These are phyloP conservation scores for Eurytoma californica DNA, from an alignment of 2,888 invertebrate species.

Conservation along the genomic window DNA sequence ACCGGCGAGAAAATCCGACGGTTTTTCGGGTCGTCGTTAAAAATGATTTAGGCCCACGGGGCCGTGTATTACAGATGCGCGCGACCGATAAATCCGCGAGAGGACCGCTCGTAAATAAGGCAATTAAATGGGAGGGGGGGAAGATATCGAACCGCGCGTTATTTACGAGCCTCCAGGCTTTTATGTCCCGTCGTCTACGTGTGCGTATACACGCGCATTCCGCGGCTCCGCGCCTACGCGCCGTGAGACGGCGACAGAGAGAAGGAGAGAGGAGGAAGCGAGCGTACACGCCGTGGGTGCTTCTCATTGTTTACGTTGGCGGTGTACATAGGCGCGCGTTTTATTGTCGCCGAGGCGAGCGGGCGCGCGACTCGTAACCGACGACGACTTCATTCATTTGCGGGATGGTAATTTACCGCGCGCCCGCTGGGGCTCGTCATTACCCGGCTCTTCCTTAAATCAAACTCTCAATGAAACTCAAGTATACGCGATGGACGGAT, in stretches of 20 bases:
- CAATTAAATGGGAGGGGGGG: constrained; percentile 49
- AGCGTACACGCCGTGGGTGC: constrained; percentile 9
- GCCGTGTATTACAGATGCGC: constrained; percentile 37
- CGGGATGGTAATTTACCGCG: constrained; percentile 18
- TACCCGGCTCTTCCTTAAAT: no score
- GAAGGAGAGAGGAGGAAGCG: not conserved
- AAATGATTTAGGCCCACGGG: constrained; percentile 49
- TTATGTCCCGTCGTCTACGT: constrained; percentile 26
- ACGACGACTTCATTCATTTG: constrained; percentile 47
- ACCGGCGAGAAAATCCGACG: constrained; percentile 51
- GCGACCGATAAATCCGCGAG: constrained; percentile 51
- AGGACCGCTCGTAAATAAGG: constrained; percentile 53
- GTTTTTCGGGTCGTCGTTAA: constrained; percentile 53
- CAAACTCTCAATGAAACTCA: no score
- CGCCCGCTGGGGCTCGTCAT: no score
- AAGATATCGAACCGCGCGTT: constrained; percentile 48
- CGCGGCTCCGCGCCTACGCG: constrained; percentile 12
- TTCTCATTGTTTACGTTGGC: constrained; percentile 51
- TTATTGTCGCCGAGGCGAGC: constrained; percentile 14
- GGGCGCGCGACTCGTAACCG: not conserved
- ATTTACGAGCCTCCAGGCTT: constrained; percentile 51
- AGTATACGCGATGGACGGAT: no score
- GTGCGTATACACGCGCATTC: constrained; percentile 8
- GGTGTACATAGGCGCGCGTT: constrained; percentile 21
- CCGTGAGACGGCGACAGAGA: constrained; percentile 1